These are phyloP conservation scores for Gephyroberyx darwinii DNA, from an alignment of 2,797 vertebrate genomes.

Conservation along the genomic window DNA sequence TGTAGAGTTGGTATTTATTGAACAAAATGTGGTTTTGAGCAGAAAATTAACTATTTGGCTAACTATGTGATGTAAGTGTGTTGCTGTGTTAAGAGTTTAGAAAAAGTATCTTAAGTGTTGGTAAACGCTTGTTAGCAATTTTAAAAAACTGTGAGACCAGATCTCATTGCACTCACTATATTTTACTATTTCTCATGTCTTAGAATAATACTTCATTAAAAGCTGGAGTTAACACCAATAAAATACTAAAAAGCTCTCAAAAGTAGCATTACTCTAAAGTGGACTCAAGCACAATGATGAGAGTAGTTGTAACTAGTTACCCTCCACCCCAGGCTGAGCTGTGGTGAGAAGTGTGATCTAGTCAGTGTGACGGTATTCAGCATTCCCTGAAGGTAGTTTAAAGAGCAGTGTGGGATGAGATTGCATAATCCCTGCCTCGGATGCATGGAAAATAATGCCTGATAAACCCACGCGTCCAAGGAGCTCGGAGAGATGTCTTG, in stretches of 20 bases:
- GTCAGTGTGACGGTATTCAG: slow-evolving; percentile 64
- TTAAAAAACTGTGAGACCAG: too few relatives aligned
- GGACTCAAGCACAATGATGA: background rate
- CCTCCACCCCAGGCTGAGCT: slow-evolving; percentile 42
- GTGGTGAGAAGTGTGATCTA: slow-evolving; percentile 45
- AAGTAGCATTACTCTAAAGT: background rate
- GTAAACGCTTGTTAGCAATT: too few relatives aligned
- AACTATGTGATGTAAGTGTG: too few relatives aligned
- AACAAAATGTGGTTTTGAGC: too few relatives aligned
- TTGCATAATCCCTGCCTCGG: slow-evolving; percentile 75
- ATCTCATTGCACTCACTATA: background rate
- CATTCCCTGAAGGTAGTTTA: slow-evolving; percentile 64
- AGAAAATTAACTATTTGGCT: too few relatives aligned
- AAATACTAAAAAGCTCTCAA: too few relatives aligned
- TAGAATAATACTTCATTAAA: background rate
- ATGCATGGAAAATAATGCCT: slow-evolving; percentile 70
- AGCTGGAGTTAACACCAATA: background rate
- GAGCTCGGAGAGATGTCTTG: slow-evolving; percentile 64
- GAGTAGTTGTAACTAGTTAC: slow-evolving; percentile 10
- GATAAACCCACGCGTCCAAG: slow-evolving; percentile 65
- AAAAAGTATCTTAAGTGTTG: too few relatives aligned
- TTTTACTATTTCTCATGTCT: background rate
- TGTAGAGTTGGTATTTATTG: too few relatives aligned
- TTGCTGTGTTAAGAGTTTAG: too few relatives aligned
- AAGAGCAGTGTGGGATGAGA: slow-evolving; percentile 65